A percentile compares a stretch with the other conserved stretches of the same genome.
Evolutionary conservation across 2,113 vertebrate species (phyloP).

Genomic region (Setophaga kirtlandii): DNA sequence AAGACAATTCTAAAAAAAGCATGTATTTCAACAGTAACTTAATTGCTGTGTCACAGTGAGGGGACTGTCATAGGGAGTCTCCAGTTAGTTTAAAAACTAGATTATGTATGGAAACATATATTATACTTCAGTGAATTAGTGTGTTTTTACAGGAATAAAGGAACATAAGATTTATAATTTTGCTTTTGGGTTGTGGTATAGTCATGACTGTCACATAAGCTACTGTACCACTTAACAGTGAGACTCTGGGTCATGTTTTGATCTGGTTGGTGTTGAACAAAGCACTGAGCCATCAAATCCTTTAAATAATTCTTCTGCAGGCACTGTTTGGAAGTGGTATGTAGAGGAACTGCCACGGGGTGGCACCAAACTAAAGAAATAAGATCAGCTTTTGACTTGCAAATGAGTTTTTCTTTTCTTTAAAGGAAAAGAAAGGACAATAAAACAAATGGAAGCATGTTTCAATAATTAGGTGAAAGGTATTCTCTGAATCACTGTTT

Average conservation of each 20-base stretch:
- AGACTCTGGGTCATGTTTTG: not conserved
- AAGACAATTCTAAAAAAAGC: not conserved
- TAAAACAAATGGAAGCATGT: not conserved
- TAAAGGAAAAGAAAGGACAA: not conserved
- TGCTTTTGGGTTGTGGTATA: not conserved
- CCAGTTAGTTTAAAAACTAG: not conserved
- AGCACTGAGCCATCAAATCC: not conserved
- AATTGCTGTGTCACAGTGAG: not conserved
- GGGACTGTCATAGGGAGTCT: not conserved
- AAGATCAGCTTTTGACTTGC: not conserved
- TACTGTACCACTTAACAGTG: not conserved
- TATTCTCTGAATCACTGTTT: not conserved
- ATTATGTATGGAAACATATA: not conserved
- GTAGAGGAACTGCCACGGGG: conserved; percentile 17
- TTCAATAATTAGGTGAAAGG: not conserved
- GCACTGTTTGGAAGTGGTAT: not conserved
- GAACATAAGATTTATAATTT: not conserved
- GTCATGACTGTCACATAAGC: not conserved
- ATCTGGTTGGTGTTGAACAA: not conserved
- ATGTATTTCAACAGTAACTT: not conserved
- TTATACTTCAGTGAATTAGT: not conserved
- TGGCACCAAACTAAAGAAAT: conserved; percentile 51
- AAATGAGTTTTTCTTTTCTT: not conserved
- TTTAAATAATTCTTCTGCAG: not conserved
- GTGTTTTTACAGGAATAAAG: not conserved